These are phyloP conservation scores for Caenorhabditis sp. DNA, from an alignment of 2,888 invertebrate species.

Conservation along the genomic window DNA sequence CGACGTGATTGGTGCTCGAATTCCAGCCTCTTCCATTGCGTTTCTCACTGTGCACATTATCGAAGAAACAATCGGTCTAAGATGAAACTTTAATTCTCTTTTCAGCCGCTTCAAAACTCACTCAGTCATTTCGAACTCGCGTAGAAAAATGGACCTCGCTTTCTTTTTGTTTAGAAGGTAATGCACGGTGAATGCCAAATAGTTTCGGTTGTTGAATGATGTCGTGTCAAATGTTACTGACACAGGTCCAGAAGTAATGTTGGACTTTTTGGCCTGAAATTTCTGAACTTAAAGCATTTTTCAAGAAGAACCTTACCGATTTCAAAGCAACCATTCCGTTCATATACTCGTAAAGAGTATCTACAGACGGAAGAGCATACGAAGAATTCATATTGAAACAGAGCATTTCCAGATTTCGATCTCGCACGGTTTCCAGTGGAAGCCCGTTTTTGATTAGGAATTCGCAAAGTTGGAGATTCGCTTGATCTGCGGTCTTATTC, in stretches of 20 bases:
- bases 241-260: slow-evolving; percentile 4
- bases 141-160: slow-evolving; percentile 7
- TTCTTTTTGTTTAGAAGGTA: background rate
- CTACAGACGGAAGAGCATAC: slow-evolving; percentile 24
- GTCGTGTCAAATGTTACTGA: slow-evolving; percentile 46
- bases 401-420: slow-evolving; percentile 36
- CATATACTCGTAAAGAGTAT: background rate
- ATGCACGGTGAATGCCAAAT: slow-evolving; percentile 34
- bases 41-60: slow-evolving; percentile 18
- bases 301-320: background rate
- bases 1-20: slow-evolving; percentile 4
- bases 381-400: slow-evolving; percentile 42
- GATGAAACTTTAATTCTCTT: background rate
- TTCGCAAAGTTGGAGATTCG: slow-evolving; percentile 11
- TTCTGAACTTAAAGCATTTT: background rate
- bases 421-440: slow-evolving; percentile 12
- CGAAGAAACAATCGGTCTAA: slow-evolving; percentile 7
- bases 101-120: background rate
- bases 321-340: background rate
- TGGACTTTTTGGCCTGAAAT: background rate
- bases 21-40: background rate
- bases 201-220: slow-evolving; percentile 22
- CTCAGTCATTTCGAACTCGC: slow-evolving; percentile 26
- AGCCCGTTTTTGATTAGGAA: slow-evolving; percentile 35
- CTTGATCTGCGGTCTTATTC: background rate